Evolutionary conservation across 2,797 vertebrate genomes (phyloP).

Genomic region (Telmatherina bonti): DNA sequence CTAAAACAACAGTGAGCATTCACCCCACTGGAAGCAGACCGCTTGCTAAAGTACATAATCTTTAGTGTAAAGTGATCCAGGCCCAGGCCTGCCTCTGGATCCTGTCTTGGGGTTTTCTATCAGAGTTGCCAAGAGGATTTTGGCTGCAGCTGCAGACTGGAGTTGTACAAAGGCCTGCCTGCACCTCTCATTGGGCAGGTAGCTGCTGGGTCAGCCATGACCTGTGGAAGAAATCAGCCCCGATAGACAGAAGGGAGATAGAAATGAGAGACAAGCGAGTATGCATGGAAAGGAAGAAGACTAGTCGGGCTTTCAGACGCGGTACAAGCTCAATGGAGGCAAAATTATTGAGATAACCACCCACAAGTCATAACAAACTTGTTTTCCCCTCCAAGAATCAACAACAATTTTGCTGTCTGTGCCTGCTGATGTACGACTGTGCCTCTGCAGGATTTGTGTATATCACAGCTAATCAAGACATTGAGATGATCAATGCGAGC

Average conservation of each 20-base stretch:
- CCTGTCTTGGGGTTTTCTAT: slow-evolving; percentile 53
- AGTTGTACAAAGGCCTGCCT: slow-evolving; percentile 11
- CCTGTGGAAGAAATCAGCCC: slow-evolving; percentile 15
- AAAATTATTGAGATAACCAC: background rate
- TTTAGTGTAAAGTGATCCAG: slow-evolving; percentile 72
- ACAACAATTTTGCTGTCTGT: background rate
- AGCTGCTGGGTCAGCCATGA: slow-evolving; percentile 39
- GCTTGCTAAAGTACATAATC: slow-evolving; percentile 69
- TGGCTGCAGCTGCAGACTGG: slow-evolving; percentile 46
- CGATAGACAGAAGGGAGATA: background rate
- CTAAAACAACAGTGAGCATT: slow-evolving; percentile 52
- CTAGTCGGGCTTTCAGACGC: background rate
- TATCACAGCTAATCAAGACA: slow-evolving; percentile 5
- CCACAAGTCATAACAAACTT: background rate
- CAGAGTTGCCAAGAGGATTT: slow-evolving; percentile 56
- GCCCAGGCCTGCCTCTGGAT: slow-evolving; percentile 57
- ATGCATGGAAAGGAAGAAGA: background rate
- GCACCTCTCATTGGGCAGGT: slow-evolving; percentile 31
- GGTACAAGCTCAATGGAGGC: background rate
- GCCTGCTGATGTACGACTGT: background rate
- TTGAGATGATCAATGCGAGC: slow-evolving; percentile 1
- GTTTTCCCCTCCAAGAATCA: background rate
- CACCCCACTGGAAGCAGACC: slow-evolving; percentile 44
- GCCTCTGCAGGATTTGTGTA: slow-evolving; percentile 4
- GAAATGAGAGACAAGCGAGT: background rate